phyloP scores from a whole-genome alignment of 2,888 invertebrate species.

The Tolmerus cingulatus region DNA sequence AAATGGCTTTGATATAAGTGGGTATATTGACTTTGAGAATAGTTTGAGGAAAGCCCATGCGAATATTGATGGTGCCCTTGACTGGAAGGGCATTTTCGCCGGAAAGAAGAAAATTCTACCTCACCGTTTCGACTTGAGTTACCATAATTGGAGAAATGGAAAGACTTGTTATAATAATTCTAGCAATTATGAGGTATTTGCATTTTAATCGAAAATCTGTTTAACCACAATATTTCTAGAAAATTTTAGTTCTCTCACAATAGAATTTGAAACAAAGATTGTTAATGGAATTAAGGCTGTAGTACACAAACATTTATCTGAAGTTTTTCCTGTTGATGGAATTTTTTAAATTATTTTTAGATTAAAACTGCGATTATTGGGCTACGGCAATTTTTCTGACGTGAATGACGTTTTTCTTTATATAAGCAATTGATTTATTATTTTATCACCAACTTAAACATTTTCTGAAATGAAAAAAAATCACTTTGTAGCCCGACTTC shows the following conservation, averaged over 20 bases:
- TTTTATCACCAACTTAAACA: no score
- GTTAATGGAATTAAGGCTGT: no score
- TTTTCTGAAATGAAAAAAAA: no score
- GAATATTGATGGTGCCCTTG: constrained; percentile 43
- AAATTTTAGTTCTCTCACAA: no score
- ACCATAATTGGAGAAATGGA: background rate
- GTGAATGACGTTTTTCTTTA: no score
- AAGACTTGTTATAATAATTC: constrained; percentile 69
- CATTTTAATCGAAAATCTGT: background rate
- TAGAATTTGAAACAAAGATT: no score
- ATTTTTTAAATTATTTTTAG: no score
- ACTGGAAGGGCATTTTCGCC: background rate
- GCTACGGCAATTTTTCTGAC: no score
- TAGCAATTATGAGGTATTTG: constrained; percentile 78
- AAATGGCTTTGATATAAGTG: constrained; percentile 81
- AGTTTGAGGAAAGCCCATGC: constrained; percentile 55
- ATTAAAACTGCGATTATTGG: no score
- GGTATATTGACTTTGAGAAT: constrained; percentile 78
- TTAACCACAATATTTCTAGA: background rate
- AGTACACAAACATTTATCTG: no score
- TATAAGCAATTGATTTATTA: no score
- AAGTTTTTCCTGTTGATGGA: background rate
- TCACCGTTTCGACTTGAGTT: background rate
- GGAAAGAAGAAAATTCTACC: background rate
- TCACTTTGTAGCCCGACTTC: no score